Evolutionary conservation across 2,113 vertebrate species (phyloP), one percentile per base, ranked within the genome.

Genomic region (Microtus montanus): DNA sequence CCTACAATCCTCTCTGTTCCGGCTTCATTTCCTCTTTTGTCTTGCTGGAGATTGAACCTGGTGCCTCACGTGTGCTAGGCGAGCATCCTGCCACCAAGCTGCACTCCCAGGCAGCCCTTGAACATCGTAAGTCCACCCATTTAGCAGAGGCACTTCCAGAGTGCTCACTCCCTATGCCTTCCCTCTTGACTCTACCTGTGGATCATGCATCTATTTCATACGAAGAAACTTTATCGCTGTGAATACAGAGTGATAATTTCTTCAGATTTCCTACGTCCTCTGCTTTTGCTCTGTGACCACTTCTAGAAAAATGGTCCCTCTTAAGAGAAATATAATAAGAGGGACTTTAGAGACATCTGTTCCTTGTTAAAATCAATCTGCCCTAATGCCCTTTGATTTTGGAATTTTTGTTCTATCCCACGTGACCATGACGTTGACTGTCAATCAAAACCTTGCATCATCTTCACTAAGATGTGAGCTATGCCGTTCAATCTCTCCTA

Each of bases 401-500:
- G 54, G n/a, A 66, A 49, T 24, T 17, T 11, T 26, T 28, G 30
- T 78, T 7, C 66, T 71, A n/a, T 28, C 17, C 71, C 14, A 6
- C 3, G 28, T 79, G 82, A 83, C 52, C 41, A 24, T 1, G 33
- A 52, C 0, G 1, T 33, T 63, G 24, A 41, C 20, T n/a, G 52
- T 78, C 71, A 84, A 0, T 79, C 10, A n/a, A 84, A 80, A 52
- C 24, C 10, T 41, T 85, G 41, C 3, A 28, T 63, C 8, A 2
- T 63, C 77, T 3, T 38, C 75, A 74, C 84, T 35, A 79, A 14
- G 19, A 12, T 30, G 24, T 11, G 17, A 12, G 9, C 82, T 26
- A 0, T 1, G n/a, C 22, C 2, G 84, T 8, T 20, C 49, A 24
- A 9, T 7, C 28, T 6, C 13, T 24, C 14, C 33, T 3, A 49